These are phyloP conservation scores for Chlorodrepanis virens DNA, from an alignment of 2,113 vertebrate species.

Conservation along the genomic window DNA sequence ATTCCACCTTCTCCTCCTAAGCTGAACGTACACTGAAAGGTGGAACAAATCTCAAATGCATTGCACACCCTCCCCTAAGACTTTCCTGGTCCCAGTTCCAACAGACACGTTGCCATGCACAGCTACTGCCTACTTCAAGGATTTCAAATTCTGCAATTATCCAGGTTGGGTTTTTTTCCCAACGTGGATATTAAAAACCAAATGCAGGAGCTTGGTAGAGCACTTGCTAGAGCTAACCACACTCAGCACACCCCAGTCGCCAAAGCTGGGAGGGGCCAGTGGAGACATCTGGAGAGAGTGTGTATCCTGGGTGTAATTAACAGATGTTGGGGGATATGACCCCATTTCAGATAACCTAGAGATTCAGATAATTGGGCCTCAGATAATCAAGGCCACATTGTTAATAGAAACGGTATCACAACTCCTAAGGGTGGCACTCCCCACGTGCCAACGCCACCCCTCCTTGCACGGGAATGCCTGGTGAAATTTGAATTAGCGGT, in stretches of 20 bases:
- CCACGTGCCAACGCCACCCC: accelerated
- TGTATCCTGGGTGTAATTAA: conserved; percentile 42
- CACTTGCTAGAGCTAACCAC: neutral
- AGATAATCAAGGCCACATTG: neutral
- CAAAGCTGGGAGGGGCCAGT: neutral
- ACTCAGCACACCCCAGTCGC: accelerated
- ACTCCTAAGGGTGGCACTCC: neutral
- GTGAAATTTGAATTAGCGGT: neutral
- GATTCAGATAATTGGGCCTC: conserved; percentile 36
- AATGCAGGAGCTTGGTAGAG: neutral
- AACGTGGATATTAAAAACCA: neutral
- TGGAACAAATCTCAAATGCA: neutral
- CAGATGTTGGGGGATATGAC: neutral
- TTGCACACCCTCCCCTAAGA: neutral
- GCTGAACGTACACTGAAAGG: neutral
- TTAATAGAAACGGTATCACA: neutral
- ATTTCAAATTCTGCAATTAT: neutral
- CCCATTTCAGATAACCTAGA: conserved; percentile 43
- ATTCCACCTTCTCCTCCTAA: neutral
- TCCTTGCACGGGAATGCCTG: neutral
- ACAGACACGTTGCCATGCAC: accelerated
- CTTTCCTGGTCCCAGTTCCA: neutral
- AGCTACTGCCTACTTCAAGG: neutral
- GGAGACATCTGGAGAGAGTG: neutral
- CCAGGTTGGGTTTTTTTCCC: neutral